phyloP scores from a whole-genome alignment of 2,113 vertebrate genomes.

The Acrocephalus kingi region DNA sequence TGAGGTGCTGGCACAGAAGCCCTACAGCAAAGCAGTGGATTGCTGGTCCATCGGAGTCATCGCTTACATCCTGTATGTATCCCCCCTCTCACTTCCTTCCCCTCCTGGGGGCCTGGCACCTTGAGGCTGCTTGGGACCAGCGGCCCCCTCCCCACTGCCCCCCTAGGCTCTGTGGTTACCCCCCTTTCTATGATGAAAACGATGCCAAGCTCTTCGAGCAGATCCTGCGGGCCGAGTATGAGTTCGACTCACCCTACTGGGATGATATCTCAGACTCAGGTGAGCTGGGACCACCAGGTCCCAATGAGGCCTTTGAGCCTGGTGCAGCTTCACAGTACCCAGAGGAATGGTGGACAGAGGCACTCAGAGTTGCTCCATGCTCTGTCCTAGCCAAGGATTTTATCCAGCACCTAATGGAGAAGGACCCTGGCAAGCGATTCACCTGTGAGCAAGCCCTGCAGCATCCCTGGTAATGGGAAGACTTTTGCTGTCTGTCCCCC shows the following conservation, averaged over 20 bases:
- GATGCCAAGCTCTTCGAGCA: conserved; percentile 98
- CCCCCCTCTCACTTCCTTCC: rapidly evolving
- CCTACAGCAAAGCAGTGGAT: conserved; percentile 97
- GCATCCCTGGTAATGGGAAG: conserved; percentile 88
- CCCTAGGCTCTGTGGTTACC: conserved; percentile 92
- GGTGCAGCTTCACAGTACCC: rapidly evolving
- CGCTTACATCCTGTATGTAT: conserved; percentile 92
- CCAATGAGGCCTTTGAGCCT: background rate
- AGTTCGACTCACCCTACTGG: conserved; percentile 99
- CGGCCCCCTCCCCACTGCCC: rapidly evolving
- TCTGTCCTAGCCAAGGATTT: conserved; percentile 90
- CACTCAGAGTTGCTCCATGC: background rate
- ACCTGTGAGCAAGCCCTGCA: conserved; percentile 95
- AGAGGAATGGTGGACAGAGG: background rate
- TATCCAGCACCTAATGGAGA: conserved; percentile 94
- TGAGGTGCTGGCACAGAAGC: conserved; percentile 95
- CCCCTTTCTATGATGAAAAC: conserved; percentile 96
- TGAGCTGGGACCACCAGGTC: conserved; percentile 31
- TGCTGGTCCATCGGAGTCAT: conserved; percentile 99
- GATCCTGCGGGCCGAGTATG: conserved; percentile 94
- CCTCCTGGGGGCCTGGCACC: background rate
- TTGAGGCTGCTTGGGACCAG: background rate
- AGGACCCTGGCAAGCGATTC: conserved; percentile 86
- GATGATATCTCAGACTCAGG: conserved; percentile 98
- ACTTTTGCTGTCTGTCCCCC: background rate